Conservation (phyloP, 2,113 vertebrate species). For the Malurus melanocephalus region DNA sequence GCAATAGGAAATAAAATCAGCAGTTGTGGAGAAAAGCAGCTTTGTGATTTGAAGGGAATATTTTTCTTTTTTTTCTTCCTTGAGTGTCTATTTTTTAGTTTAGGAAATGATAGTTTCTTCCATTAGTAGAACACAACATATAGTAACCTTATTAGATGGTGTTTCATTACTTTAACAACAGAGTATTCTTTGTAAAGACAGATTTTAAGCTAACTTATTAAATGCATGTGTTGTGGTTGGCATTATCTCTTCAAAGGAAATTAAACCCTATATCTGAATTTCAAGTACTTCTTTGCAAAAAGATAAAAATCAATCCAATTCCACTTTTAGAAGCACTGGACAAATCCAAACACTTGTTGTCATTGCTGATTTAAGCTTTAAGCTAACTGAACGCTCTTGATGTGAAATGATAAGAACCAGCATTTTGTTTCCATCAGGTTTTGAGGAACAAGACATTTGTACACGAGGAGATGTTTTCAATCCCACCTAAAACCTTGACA, state of each 20-base stretch:
- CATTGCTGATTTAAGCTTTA: background rate
- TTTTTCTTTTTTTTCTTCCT: background rate
- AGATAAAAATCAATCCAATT: conserved; percentile 15
- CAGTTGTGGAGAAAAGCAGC: background rate
- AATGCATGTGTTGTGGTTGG: background rate
- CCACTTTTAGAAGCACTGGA: background rate
- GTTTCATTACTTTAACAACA: background rate
- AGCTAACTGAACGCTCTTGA: background rate
- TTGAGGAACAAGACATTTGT: background rate
- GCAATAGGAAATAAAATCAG: background rate
- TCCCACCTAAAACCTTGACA: conserved; percentile 16
- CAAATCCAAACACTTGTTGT: background rate
- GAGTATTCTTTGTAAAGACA: background rate
- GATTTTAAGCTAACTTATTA: background rate
- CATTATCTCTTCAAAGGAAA: conserved; percentile 31
- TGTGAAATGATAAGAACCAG: background rate
- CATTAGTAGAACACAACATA: background rate
- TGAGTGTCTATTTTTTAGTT: background rate
- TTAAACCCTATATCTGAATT: conserved; percentile 18
- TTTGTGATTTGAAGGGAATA: background rate
- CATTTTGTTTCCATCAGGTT: conserved; percentile 16
- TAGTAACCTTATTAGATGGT: background rate
- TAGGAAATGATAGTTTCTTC: background rate
- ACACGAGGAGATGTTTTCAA: background rate
- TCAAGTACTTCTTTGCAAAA: background rate